Base-by-base conservation (phyloP, 2,113 vertebrate genomes). In the Enhydra lutris region DNA sequence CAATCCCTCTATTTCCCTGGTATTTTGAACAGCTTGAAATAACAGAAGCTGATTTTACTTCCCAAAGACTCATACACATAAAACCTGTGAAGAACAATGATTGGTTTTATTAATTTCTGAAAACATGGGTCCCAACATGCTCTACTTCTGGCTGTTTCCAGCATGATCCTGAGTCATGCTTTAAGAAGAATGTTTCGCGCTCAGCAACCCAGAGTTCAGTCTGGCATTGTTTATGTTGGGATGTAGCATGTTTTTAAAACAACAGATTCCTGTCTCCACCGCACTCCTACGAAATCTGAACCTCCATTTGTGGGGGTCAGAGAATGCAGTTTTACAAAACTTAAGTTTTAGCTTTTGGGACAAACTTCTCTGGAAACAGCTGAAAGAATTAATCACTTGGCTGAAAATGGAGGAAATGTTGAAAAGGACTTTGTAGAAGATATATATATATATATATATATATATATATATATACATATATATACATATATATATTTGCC, bases 21-120 rank as follows among this genome's bases (percentile, higher is more conserved):
- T 82, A 57, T 78, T 91, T 93, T 91, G 82, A 87, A 59, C 23
- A 95, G 61, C 55, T 50, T 89, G 34, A 87, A 87, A 50, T 93
- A 85, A 78, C 29, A 94, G 39, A 89, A 15, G 24, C 45, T 88
- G 34, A 67, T 91, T 95, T 97, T 47, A 34, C 69, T 42, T 96
- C 17, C 13, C 9, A 47, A 63, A 36, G 31, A 24, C 15, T 24
- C 24, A 36, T 42, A 47, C 36, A 31, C 26, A n/a, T 73, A 65
- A 79, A 88, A 36, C 14, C 55, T 36, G 31, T 29, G 18, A 24
- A 74, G 92, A 65, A 23, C 21, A 26, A 6, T 47, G 36, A 63
- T 4, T 50, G 9, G 57, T 52, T 90, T 96, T 59, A 12, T 21
- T 39, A 67, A 74, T 45, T 71, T 69, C n/a, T 23, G 59, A 67